Percentiles rank a stretch among this genome's conserved stretches.
These are phyloP conservation scores for Phoxinus dragarum DNA, from an alignment of 2,797 vertebrate species.

Conservation along the genomic window DNA sequence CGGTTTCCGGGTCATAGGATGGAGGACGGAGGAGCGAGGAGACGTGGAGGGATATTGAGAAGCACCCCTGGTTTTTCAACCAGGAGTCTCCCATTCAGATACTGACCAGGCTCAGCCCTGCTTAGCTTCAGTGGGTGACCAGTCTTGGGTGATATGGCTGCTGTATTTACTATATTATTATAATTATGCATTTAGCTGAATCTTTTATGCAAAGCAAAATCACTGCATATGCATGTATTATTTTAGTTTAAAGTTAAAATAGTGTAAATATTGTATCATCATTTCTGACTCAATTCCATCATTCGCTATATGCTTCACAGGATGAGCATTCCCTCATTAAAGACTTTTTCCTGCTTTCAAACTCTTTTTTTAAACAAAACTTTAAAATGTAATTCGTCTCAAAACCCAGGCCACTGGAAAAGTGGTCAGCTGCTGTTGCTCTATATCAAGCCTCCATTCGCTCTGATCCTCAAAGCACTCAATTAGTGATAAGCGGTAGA, in stretches of 20 bases:
- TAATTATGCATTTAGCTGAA: background rate
- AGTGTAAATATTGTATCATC: background rate
- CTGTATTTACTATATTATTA: no score
- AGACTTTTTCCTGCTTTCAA: background rate
- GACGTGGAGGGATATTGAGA: no score
- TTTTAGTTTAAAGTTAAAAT: no score
- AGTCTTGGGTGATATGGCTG: no score
- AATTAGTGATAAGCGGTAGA: slow-evolving; percentile 68
- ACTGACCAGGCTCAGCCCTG: no score
- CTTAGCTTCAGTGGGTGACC: no score
- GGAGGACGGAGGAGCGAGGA: no score
- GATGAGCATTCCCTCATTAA: background rate
- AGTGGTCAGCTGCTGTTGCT: slow-evolving; percentile 59
- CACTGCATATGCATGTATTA: no score
- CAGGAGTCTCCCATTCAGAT: no score
- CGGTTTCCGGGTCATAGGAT: no score
- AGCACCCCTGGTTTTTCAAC: no score
- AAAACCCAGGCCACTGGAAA: background rate
- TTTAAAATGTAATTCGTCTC: background rate
- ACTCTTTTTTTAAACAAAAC: background rate
- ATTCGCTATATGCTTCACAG: background rate
- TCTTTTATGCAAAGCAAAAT: background rate
- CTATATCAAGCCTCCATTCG: slow-evolving; percentile 70
- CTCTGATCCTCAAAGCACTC: slow-evolving; percentile 72
- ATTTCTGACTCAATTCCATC: background rate